A percentile compares a stretch with the other conserved stretches of the same genome.
phyloP scores from a whole-genome alignment of 1,140 invertebrate species.

The Drosophila burlai region DNA sequence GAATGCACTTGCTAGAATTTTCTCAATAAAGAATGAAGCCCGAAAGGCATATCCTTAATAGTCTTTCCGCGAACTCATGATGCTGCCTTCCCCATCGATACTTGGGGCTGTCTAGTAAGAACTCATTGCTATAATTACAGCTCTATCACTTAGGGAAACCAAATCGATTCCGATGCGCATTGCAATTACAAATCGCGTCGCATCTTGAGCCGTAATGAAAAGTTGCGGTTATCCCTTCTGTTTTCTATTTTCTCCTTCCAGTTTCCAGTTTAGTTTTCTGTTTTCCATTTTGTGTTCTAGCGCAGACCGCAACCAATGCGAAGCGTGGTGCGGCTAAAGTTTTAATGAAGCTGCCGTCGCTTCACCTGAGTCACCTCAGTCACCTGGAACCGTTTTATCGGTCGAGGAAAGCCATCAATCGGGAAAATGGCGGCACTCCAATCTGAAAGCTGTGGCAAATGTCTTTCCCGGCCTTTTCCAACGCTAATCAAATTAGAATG shows the following conservation, averaged over 20 bases:
- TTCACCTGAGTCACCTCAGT: conserved; percentile 12
- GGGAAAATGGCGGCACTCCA: conserved; percentile 36
- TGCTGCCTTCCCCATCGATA: neutral
- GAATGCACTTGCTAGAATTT: neutral
- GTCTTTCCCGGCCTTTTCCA: conserved; percentile 19
- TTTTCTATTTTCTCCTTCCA: conserved; percentile 9
- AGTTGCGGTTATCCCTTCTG: conserved; percentile 33
- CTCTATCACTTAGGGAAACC: conserved; percentile 6
- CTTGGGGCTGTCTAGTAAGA: neutral
- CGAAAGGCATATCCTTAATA: neutral
- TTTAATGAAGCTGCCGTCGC: conserved; percentile 42
- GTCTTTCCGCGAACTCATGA: no score
- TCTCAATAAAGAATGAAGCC: no score
- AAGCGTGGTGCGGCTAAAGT: conserved; percentile 30
- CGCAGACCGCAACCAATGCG: conserved; percentile 33
- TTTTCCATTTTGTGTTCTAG: neutral
- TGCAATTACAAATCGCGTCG: conserved; percentile 26
- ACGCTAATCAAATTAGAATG: conserved; percentile 51
- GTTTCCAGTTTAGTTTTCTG: neutral
- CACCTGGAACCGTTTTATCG: conserved; percentile 28
- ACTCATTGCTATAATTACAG: conserved; percentile 3
- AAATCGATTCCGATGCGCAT: conserved; percentile 31
- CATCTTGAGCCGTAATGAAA: conserved; percentile 48
- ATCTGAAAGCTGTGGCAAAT: conserved; percentile 35
- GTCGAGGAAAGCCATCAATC: conserved; percentile 40